Base-by-base conservation (phyloP, 2,888 invertebrate genomes). In the Ichneumoninae sp. region DNA sequence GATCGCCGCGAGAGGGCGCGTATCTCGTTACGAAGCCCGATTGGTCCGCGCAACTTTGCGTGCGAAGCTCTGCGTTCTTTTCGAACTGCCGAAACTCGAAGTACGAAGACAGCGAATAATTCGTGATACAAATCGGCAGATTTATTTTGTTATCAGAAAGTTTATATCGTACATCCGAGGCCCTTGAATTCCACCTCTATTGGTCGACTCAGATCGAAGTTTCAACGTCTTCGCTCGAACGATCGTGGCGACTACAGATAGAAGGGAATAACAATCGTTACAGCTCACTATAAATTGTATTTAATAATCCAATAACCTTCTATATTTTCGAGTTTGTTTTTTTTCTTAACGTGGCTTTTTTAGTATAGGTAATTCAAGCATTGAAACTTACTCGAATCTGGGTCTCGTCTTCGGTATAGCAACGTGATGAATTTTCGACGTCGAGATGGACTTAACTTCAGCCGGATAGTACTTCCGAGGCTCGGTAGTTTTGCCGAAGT, bases 381-480 rank as follows among this genome's bases (percentile, higher is more conserved):
- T n/a, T 0, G 3, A 52, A 47, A 63, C 71, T 76, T 36, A 85
- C 85, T 80, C 82, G 50, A 79, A 82, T 54, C 82, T 79, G 4
- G 76, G 33, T 73, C 82, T 85, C 44, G 82, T 79, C 60, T 73
- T 82, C 4, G 82, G 60, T 60, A 85, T 79, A 50, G 73, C 76
- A 2, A 85, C 71, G 54, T 76, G 82, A 85, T 85, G 82, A 63
- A 85, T 76, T 75, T 66, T 82, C 16, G 85, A 80, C 22, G 85
- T 80, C 19, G 73, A 63, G 26, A 85, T 85, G 10, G 85, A 82
- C 63, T 82, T 85, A 6, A 85, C 85, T 68, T 82, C 82, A 8
- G 79, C 16, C 13, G 60, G 71, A 75, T 76, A 26, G 63, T 85
- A 82, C 30, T 68, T 26, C 0, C 75, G 82, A 30, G 52, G 50